phyloP scores from a whole-genome alignment of 2,888 invertebrate species.

The Anodontia alba region DNA sequence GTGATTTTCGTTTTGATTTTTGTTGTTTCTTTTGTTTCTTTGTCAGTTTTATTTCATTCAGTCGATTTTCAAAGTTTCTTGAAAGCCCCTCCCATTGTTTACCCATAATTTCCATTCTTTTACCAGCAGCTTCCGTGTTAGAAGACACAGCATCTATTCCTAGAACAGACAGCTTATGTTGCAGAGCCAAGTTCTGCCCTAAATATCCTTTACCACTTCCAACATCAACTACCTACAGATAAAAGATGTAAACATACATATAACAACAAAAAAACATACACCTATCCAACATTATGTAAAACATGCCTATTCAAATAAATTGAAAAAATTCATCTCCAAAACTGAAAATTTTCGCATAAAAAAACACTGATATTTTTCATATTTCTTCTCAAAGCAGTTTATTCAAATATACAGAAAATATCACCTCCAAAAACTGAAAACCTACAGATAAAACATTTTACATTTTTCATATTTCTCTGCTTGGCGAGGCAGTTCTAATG shows the following conservation, averaged over 20 bases:
- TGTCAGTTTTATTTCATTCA: conserved; percentile 79
- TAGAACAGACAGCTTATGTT: conserved; percentile 90
- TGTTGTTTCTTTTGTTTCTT: conserved; percentile 86
- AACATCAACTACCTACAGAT: conserved; percentile 90
- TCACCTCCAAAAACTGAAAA: too few species aligned
- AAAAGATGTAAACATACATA: neutral
- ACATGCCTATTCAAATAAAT: too few species aligned
- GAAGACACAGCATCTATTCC: conserved; percentile 91
- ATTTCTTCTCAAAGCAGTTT: too few species aligned
- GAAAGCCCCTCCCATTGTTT: conserved; percentile 75
- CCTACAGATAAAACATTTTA: too few species aligned
- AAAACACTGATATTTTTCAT: too few species aligned
- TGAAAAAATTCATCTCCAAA: too few species aligned
- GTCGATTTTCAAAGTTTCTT: conserved; percentile 46
- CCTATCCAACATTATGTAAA: neutral
- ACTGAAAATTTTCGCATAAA: too few species aligned
- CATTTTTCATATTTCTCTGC: neutral
- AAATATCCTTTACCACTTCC: conserved; percentile 96
- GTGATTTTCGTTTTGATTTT: conserved; percentile 23
- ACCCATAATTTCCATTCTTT: conserved; percentile 71
- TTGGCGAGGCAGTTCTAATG: too few species aligned
- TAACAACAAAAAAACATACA: neutral
- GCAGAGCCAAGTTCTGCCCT: conserved; percentile 90
- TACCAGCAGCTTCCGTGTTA: conserved; percentile 89
- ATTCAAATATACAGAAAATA: too few species aligned